phyloP scores from a whole-genome alignment of 2,888 invertebrate species.

The Coelogynopora nodosa region DNA sequence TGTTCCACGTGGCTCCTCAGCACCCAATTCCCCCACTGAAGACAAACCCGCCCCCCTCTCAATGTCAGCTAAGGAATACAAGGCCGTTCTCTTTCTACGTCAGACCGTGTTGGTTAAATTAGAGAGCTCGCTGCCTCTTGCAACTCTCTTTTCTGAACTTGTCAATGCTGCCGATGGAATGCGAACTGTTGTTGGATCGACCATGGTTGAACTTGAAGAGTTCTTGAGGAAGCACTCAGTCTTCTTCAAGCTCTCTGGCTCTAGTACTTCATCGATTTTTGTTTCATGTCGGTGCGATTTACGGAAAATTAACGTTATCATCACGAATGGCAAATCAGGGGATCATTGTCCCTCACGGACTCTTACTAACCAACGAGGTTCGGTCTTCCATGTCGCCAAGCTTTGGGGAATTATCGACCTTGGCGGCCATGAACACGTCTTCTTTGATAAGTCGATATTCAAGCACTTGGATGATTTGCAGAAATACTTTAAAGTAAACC shows the following conservation, averaged over 20 bases:
- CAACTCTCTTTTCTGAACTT: constrained; percentile 20
- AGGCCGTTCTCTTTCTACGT: constrained; percentile 61
- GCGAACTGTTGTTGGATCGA: constrained; percentile 60
- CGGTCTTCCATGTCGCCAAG: constrained; percentile 61
- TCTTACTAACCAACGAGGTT: constrained; percentile 57
- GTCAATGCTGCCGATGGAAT: constrained; percentile 51
- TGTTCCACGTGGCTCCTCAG: neutral
- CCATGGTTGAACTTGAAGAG: constrained; percentile 57
- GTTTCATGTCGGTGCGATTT: constrained; percentile 22
- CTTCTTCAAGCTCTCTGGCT: constrained; percentile 52
- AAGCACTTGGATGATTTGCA: constrained; percentile 59
- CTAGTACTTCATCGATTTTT: neutral
- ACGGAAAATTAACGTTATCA: constrained; percentile 37
- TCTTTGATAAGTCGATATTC: constrained; percentile 61
- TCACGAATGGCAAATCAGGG: neutral
- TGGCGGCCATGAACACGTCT: constrained; percentile 63
- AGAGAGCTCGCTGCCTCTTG: constrained; percentile 15
- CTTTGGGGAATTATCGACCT: constrained; percentile 62
- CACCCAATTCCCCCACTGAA: constrained; percentile 1
- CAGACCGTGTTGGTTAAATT: constrained; percentile 57
- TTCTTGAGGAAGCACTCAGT: constrained; percentile 58
- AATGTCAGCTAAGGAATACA: constrained; percentile 62
- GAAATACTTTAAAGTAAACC: constrained; percentile 54
- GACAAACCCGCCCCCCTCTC: constrained; percentile 50
- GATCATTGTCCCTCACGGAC: constrained; percentile 49